Base-by-base conservation (phyloP, 2,888 invertebrate species). In the Listrodromus nycthemerus region DNA sequence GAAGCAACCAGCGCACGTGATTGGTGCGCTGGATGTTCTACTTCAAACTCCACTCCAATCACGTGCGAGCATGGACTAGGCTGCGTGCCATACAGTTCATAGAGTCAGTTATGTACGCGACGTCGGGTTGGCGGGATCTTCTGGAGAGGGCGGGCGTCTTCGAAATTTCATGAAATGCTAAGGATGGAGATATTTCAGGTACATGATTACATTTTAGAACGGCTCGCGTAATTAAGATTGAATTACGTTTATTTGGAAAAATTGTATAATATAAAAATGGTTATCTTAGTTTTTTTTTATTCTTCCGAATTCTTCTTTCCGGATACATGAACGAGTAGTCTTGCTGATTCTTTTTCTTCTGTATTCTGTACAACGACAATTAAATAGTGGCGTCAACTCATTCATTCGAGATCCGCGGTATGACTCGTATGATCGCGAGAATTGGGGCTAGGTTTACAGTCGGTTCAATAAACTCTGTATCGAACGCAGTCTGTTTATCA, bases 401-500 rank as follows among this genome's bases (percentile, higher is more conserved):
- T 61, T 61, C 2, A 24, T 27, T 58, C 24, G 30, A n/a, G 37
- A 19, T 63, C 2, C 52, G 5, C 37, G 37, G 45, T 2, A 63
- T 33, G 24, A 16, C 50, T 50, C 61, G 19, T 7, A 37, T 50
- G 33, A 24, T 41, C 30, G 16, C 67, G 37, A 37, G 30, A 8
- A 77, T 66, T 58, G 16, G 61, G 74, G 77, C 24, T 84, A 65
- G 21, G 86, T 84, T 92, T 88, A 93, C 88, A 94, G 89, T 87
- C 93, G 91, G 82, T 94, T 94, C 67, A 96, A 91, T 88, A 94
- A 94, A 41, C 95, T 94, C 91, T 96, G 95, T 83, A 96, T 94
- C 71, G 94, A 94, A 87, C 95, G 94, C 86, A 96, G 94, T 76
- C 94, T 93, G 83, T 94, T 94, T 79, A 96, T 95, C 75, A 97